These are phyloP conservation scores for Puntigrus tetrazona DNA, from an alignment of 2,113 vertebrate species.

Conservation along the genomic window DNA sequence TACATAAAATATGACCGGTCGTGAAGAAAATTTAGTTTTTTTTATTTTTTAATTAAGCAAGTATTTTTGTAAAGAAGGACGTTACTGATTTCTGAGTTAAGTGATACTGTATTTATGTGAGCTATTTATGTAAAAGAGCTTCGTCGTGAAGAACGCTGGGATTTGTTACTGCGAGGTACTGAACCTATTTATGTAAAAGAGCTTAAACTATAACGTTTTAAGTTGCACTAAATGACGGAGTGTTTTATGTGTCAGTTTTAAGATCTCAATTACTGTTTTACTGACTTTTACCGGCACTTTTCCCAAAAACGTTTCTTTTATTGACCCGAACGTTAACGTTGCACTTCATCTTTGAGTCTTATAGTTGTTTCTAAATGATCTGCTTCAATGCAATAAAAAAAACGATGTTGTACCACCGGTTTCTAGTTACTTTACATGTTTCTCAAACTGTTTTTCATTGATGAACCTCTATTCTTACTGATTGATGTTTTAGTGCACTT, in stretches of 20 bases:
- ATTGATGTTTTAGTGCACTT: too few relatives aligned
- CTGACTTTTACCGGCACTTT: neutral
- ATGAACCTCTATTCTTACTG: too few relatives aligned
- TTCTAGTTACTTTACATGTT: too few relatives aligned
- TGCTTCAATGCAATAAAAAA: neutral
- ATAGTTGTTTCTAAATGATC: neutral
- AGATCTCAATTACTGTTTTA: neutral
- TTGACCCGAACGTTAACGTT: neutral
- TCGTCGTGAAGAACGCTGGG: too few relatives aligned
- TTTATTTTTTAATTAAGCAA: neutral
- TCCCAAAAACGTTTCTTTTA: too few relatives aligned
- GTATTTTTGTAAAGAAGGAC: neutral
- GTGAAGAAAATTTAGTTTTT: neutral
- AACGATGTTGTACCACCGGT: neutral
- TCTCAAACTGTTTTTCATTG: too few relatives aligned
- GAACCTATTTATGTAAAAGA: neutral
- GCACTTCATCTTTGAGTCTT: neutral
- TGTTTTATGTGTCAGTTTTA: neutral
- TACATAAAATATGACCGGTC: too few relatives aligned
- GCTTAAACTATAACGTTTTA: neutral
- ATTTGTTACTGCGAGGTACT: neutral
- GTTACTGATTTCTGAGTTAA: constrained; percentile 4
- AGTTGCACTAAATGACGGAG: neutral
- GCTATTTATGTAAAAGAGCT: too few relatives aligned
- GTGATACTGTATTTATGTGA: too few relatives aligned